Conservation (phyloP, 2,888 invertebrate genomes). For the Trissolcus japonicus region DNA sequence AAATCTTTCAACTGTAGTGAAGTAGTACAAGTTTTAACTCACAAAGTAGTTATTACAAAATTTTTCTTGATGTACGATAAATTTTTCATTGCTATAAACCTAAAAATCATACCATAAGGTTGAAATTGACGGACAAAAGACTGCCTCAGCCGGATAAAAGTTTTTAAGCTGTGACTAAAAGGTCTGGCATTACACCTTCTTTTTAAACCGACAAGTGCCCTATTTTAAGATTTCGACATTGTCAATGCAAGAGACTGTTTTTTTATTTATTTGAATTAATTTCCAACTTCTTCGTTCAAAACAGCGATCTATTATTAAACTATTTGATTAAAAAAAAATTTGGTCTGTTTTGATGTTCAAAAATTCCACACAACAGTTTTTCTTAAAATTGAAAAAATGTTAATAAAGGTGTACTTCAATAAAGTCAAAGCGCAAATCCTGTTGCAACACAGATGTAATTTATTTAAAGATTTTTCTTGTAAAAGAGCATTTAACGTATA, state of each 20-base stretch:
- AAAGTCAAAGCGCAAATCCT: too few relatives aligned
- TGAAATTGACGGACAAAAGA: conserved; percentile 9
- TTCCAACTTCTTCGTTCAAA: not conserved
- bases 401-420: too few relatives aligned
- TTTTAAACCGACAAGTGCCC: not conserved
- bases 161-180: conserved; percentile 29
- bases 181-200: conserved; percentile 23
- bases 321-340: too few relatives aligned
- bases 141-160: conserved; percentile 28
- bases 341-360: too few relatives aligned
- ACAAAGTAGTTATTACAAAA: conserved; percentile 42
- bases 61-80: conserved; percentile 62
- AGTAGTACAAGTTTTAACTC: conserved; percentile 59
- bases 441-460: too few relatives aligned
- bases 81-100: conserved; percentile 64
- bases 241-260: conserved; percentile 28
- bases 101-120: conserved; percentile 41
- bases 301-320: not conserved
- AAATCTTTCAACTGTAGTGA: conserved; percentile 37
- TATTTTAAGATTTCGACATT: conserved; percentile 13
- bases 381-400: too few relatives aligned
- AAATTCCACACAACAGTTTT: too few relatives aligned
- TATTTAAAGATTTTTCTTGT: too few relatives aligned
- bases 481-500: too few relatives aligned
- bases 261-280: not conserved